Base-by-base conservation (phyloP, 2,888 invertebrate species). In the Morpho helenor region DNA sequence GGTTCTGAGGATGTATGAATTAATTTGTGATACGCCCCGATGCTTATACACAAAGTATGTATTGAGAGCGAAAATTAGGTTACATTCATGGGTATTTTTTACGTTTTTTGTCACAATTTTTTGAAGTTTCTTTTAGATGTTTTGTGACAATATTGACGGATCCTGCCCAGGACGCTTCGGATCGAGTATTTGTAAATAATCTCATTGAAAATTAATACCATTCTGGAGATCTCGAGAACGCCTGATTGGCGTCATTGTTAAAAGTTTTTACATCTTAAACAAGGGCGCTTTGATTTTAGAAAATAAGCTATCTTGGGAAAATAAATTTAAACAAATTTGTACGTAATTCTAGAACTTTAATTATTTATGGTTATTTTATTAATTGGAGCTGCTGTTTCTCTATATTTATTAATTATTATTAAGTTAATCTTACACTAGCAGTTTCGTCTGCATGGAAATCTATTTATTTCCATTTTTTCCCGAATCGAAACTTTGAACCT, bases 141-240 rank as follows among this genome's bases (percentile, higher is more conserved):
- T 87, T 84, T 86, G 86, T 85, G 84, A 88, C 82, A 90, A 90
- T 85, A 89, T 88, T 89, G 90, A 89, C 88, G 84, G 86, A 76
- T 83, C 74, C 75, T 74, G 82, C 82, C 84, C 79, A 75, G 72
- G 70, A 49, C 66, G 68, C 71, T 74, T 74, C 71, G 68, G 68
- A 71, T 82, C 67, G 77, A 84, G 84, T 80, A 86, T 87, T 79
- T 84, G 86, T 86, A 89, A 88, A 89, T 88, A 88, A 87, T 84
- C 85, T 83, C 73, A 86, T 89, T 87, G 84, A 85, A 87, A 85
- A 87, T 87, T 86, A 83, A 85, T 84, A 80, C 81, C 66, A 78
- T 82, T 84, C 81, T 79, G 63, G 75, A 74, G 75, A 77, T 72
- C 74, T 78, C 70, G 70, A 64, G 62, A 71, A 68, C 72, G 75